Evolutionary conservation across 2,888 invertebrate genomes (phyloP).

Genomic region (Drosophila multiciliata): DNA sequence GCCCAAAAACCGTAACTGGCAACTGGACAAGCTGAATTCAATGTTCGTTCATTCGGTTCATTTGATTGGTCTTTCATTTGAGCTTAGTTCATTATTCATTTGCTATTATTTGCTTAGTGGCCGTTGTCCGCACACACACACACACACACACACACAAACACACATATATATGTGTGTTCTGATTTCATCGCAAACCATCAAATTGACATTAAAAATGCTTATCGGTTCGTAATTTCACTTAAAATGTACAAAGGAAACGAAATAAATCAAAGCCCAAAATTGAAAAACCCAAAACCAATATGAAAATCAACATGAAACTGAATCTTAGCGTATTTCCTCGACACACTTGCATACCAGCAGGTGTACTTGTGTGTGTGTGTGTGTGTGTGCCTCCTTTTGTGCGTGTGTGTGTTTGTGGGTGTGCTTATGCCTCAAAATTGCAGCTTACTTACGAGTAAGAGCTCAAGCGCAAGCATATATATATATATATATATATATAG

Average conservation of each 20-base stretch:
- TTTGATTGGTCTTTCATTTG: slow-evolving; percentile 45
- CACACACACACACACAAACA: background rate
- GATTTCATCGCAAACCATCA: slow-evolving; percentile 41
- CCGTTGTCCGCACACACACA: slow-evolving; percentile 29
- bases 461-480: slow-evolving; percentile 2
- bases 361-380: background rate
- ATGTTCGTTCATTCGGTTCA: slow-evolving; percentile 24
- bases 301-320: slow-evolving; percentile 7
- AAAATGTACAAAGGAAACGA: slow-evolving; percentile 11
- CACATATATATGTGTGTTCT: background rate
- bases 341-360: slow-evolving; percentile 12
- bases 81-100: slow-evolving; percentile 62
- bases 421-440: slow-evolving; percentile 10
- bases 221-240: slow-evolving; percentile 31
- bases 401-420: background rate
- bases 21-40: slow-evolving; percentile 35
- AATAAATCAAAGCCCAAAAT: slow-evolving; percentile 6
- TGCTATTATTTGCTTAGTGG: slow-evolving; percentile 61
- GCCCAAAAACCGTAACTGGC: slow-evolving; percentile 33
- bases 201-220: slow-evolving; percentile 50
- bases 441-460: slow-evolving; percentile 20
- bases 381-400: background rate
- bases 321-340: slow-evolving; percentile 32
- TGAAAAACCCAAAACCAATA: background rate
- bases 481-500: background rate